phyloP scores from a whole-genome alignment of 2,113 vertebrate genomes.

The Odocoileus virginianus region DNA sequence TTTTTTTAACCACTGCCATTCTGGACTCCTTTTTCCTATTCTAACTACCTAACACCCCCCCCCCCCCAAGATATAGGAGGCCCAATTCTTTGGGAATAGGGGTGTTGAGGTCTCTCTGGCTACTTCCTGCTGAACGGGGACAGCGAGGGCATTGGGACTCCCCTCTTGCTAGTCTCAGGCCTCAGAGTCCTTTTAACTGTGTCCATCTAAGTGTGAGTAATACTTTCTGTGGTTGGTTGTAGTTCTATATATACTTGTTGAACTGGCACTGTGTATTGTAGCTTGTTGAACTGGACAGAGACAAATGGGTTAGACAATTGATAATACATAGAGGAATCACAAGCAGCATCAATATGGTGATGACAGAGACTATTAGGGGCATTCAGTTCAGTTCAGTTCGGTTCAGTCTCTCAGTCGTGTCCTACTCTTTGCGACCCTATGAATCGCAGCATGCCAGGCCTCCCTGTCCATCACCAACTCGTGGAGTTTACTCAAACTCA shows the following conservation, averaged over 20 bases:
- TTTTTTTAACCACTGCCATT: not conserved
- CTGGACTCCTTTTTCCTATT: not conserved
- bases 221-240: not conserved
- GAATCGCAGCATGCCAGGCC: too few species aligned
- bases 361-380: not conserved
- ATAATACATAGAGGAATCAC: not conserved
- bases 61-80: not conserved
- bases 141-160: not conserved
- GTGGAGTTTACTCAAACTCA: too few species aligned
- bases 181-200: not conserved
- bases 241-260: not conserved
- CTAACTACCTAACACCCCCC: not conserved
- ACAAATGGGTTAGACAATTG: not conserved
- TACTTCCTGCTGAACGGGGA: not conserved
- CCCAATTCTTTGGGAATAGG: not conserved
- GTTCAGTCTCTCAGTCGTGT: not conserved
- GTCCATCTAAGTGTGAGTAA: not conserved
- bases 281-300: not conserved
- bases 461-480: too few species aligned
- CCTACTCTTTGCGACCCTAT: rapidly evolving
- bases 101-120: not conserved
- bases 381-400: not conserved
- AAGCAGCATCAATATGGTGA: not conserved
- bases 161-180: not conserved
- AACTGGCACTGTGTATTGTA: not conserved